A percentile compares a stretch with the other conserved stretches of the same genome.
phyloP scores from a whole-genome alignment of 1,140 invertebrate genomes.

The Limonius californicus region DNA sequence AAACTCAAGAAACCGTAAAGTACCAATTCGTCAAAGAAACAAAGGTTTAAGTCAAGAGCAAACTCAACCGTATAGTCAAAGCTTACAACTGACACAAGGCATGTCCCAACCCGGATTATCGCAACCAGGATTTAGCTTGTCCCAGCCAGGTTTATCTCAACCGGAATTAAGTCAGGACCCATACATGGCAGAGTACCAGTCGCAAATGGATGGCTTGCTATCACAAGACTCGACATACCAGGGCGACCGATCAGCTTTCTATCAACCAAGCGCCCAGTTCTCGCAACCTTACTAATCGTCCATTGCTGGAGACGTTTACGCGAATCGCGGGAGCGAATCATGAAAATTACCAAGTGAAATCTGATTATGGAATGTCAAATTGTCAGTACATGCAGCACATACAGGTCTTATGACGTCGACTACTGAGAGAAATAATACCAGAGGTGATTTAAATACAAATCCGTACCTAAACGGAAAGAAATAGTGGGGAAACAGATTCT shows the following conservation, averaged over 20 bases:
- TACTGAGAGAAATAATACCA: slow-evolving; percentile 14
- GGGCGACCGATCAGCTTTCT: slow-evolving; percentile 65
- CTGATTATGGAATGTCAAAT: slow-evolving; percentile 35
- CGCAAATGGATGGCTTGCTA: slow-evolving; percentile 89
- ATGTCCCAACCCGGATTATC: slow-evolving; percentile 69
- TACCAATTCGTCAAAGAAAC: slow-evolving; percentile 31
- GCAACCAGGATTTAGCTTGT: slow-evolving; percentile 63
- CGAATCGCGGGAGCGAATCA: slow-evolving; percentile 43
- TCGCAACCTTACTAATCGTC: slow-evolving; percentile 51
- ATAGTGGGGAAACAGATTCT: not conserved
- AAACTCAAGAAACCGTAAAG: slow-evolving; percentile 42
- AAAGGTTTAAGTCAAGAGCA: slow-evolving; percentile 51
- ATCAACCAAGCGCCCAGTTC: slow-evolving; percentile 59
- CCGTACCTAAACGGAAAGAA: not conserved
- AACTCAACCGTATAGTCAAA: slow-evolving; percentile 61
- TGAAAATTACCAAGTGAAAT: slow-evolving; percentile 41
- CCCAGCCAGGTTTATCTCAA: slow-evolving; percentile 67
- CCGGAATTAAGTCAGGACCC: slow-evolving; percentile 85
- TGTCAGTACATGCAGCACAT: slow-evolving; percentile 32
- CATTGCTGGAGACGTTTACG: slow-evolving; percentile 27
- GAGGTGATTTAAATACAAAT: not conserved
- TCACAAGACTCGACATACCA: slow-evolving; percentile 95
- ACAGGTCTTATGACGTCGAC: not conserved
- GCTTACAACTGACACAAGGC: slow-evolving; percentile 59
- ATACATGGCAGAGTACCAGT: slow-evolving; percentile 84